These are phyloP conservation scores for Merluccius polli DNA, from an alignment of 2,797 vertebrate species.

Conservation along the genomic window DNA sequence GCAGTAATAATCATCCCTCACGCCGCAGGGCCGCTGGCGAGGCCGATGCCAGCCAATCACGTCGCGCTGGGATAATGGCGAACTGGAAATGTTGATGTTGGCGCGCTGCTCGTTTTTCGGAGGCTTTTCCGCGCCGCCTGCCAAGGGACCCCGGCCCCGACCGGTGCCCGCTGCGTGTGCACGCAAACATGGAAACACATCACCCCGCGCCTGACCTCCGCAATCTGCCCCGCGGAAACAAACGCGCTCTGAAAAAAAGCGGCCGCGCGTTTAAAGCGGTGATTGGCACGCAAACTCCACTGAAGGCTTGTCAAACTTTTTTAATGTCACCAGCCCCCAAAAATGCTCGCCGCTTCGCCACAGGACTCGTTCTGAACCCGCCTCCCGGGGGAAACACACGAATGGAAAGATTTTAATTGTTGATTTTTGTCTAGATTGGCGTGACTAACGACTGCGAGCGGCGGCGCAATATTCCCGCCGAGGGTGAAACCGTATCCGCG, in stretches of 20 bases:
- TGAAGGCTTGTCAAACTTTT: not conserved
- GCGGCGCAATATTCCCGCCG: not conserved
- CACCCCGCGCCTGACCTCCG: conserved; percentile 41
- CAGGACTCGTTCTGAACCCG: not conserved
- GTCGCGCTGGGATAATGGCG: conserved; percentile 23
- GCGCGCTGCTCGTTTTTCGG: conserved; percentile 21
- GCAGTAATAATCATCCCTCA: not conserved
- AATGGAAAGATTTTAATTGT: not conserved
- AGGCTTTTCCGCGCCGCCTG: conserved; percentile 48
- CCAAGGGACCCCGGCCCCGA: conserved; percentile 40
- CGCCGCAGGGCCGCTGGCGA: conserved; percentile 3
- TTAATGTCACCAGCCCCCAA: not conserved
- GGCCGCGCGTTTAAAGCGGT: conserved; percentile 25
- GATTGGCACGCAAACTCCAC: conserved; percentile 17
- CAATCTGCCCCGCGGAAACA: conserved; percentile 38
- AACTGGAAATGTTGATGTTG: conserved; percentile 35
- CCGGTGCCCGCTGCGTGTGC: conserved; percentile 28
- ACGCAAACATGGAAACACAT: conserved; percentile 62
- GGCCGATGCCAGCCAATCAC: conserved; percentile 16
- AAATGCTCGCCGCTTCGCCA: not conserved
- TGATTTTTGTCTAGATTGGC: not conserved
- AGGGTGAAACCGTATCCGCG: not conserved
- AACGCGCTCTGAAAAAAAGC: conserved; percentile 10
- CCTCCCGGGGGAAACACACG: not conserved
- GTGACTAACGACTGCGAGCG: not conserved